Conservation (phyloP, 2,888 invertebrate species). For the Furcula furcula region DNA sequence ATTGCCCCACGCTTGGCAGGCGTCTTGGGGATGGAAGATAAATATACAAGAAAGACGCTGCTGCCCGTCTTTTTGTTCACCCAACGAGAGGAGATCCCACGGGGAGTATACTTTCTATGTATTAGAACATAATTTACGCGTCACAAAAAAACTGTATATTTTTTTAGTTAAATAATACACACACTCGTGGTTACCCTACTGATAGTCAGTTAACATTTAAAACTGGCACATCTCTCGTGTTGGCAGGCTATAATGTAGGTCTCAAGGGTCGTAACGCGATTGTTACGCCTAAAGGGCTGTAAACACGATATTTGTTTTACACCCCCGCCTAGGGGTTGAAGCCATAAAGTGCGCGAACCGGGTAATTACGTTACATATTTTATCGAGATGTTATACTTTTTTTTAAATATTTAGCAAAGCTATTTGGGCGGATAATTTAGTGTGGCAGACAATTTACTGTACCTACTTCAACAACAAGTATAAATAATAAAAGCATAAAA, state of each 20-base stretch:
- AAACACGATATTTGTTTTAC: slow-evolving; percentile 20
- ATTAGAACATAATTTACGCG: too few species aligned
- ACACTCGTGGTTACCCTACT: not conserved
- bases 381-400: not conserved
- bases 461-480: too few species aligned
- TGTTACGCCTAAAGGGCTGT: slow-evolving; percentile 6
- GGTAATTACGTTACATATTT: not conserved
- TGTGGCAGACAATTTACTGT: too few species aligned
- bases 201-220: not conserved
- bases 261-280: not conserved
- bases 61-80: too few species aligned
- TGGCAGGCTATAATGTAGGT: not conserved
- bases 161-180: not conserved
- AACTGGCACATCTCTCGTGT: not conserved
- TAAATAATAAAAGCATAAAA: too few species aligned
- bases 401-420: not conserved
- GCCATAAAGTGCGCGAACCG: not conserved
- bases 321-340: slow-evolving; percentile 1
- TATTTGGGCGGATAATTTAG: not conserved
- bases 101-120: too few species aligned
- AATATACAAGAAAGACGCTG: too few species aligned
- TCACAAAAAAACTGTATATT: too few species aligned
- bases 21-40: too few species aligned
- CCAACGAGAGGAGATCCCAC: too few species aligned
- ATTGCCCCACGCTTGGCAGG: too few species aligned